Conservation (phyloP, 2,797 vertebrate species). For the Euphonia xanthogaster region DNA sequence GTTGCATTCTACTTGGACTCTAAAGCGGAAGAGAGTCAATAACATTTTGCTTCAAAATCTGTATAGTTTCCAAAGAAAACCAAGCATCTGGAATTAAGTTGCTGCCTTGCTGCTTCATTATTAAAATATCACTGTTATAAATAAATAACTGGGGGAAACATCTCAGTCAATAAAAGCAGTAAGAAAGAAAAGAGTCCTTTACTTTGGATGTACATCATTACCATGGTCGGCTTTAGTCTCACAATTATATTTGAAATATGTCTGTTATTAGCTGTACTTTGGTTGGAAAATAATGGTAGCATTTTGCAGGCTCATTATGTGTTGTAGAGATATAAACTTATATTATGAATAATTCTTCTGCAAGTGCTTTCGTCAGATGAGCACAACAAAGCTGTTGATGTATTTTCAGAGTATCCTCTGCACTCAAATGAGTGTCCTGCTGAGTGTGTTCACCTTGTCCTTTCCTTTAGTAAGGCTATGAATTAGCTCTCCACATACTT, state of each 20-base stretch:
- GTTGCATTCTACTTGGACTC: slow-evolving; percentile 88
- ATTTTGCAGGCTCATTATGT: neutral
- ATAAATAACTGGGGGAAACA: neutral
- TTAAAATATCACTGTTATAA: neutral
- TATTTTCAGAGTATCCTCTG: neutral
- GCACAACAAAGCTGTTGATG: neutral
- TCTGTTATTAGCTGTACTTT: neutral
- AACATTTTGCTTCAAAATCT: neutral
- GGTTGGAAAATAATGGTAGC: neutral
- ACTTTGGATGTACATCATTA: neutral
- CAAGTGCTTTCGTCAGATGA: neutral
- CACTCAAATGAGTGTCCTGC: neutral
- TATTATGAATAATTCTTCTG: neutral
- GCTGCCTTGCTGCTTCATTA: neutral
- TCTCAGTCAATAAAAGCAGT: neutral
- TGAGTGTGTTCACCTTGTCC: neutral
- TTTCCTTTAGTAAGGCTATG: neutral
- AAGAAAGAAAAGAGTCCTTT: neutral
- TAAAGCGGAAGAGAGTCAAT: slow-evolving; percentile 54
- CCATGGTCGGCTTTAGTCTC: neutral
- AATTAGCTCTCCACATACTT: neutral
- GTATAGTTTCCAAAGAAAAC: neutral
- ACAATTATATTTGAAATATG: neutral
- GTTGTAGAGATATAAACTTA: neutral
- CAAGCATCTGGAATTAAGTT: neutral